Base-by-base conservation (phyloP, 2,797 vertebrate genomes). In the Gadopsis bispinosus region DNA sequence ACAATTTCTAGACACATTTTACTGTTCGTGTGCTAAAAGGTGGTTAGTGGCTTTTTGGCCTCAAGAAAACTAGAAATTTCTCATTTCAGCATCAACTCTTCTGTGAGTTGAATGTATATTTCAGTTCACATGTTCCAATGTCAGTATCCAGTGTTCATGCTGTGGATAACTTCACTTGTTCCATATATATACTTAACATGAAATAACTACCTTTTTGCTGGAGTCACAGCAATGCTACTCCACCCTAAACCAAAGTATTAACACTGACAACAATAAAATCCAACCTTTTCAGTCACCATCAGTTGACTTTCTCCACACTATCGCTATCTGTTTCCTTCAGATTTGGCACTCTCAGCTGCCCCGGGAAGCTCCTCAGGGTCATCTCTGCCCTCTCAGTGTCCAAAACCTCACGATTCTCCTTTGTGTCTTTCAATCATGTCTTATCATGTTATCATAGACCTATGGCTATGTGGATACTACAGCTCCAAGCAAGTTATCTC, bases 371-470 rank as follows among this genome's bases (percentile, higher is more conserved):
- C 65, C 48, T 73, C 60, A 20, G 61, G 64, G 64, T 77, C 75
- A 22, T 55, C 33, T 69, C 35, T 72, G 9, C 19, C 29, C 9
- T 58, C 43, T 71, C 22, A 5, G 33, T 60, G 69, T 75, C 64
- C 29, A 58, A 78, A 69, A 53, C 54, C 43, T 59, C 61, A 41
- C 47, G 35, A 55, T 58, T 51, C 14, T 64, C 55, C 35, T 45
- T 55, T 20, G 61, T 69, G 61, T 68, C 69, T 77, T 65, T 75
- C 64, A 66, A 70, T 74, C 62, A 56, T 76, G 64, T 73, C 69
- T 84, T 54, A 61, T 72, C 68, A 63, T 86, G 75, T 75, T 73
- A 76, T 78, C 68, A 54, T 22, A 58, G 63, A 58, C 79, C 50
- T 35, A 4, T 50, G 77, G 67, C 54, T 58, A 37, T 48, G 20